Conservation (phyloP, 2,888 invertebrate genomes). For the Kryphioiulus occultus region DNA sequence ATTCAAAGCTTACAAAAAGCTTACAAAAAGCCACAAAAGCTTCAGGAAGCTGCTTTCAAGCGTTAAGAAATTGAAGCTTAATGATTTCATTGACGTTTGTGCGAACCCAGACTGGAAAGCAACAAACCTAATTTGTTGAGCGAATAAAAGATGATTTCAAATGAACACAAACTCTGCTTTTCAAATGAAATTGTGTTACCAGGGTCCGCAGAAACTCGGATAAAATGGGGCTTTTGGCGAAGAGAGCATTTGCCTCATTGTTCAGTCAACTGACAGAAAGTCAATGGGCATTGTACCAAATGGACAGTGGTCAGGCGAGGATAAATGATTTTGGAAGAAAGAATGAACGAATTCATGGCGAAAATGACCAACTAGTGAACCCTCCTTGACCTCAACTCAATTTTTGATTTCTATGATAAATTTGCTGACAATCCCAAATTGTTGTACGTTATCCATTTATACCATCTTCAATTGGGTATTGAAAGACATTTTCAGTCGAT, state of each 20-base stretch:
- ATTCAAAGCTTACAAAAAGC: neutral
- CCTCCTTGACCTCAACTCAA: constrained; percentile 5
- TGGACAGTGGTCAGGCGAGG: neutral
- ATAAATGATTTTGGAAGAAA: neutral
- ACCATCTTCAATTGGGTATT: neutral
- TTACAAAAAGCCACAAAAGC: neutral
- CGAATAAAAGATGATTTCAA: neutral
- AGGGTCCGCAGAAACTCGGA: neutral
- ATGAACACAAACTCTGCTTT: neutral
- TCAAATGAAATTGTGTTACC: neutral
- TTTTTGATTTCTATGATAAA: neutral
- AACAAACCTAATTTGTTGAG: constrained; percentile 5
- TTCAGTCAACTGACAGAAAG: neutral
- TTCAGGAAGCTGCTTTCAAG: neutral
- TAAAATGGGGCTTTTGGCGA: neutral
- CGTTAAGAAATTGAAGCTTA: constrained; percentile 5
- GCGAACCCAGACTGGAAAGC: neutral
- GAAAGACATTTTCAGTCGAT: neutral
- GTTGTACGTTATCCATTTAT: no score
- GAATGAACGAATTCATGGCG: neutral
- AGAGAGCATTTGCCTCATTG: neutral
- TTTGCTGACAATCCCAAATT: neutral
- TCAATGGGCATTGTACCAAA: neutral
- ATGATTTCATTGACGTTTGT: neutral
- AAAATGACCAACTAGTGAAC: neutral